phyloP scores from a whole-genome alignment of 1,140 invertebrate species.

The Euwallacea similis region DNA sequence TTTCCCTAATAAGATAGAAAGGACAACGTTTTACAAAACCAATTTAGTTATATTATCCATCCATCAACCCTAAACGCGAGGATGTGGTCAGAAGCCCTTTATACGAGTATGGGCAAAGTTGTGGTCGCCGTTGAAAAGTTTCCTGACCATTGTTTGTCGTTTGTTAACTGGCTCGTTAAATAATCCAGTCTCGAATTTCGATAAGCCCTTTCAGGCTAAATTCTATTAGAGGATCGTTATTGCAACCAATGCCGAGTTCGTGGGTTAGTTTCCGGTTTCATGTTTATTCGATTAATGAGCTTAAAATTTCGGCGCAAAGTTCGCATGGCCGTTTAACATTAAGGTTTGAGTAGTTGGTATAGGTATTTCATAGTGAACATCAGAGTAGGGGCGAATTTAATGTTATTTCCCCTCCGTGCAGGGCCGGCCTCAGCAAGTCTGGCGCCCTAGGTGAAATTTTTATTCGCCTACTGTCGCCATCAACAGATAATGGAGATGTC shows the following conservation, averaged over 20 bases:
- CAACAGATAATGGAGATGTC: too few relatives aligned
- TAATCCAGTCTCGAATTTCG: slow-evolving; percentile 46
- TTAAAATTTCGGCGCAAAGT: slow-evolving; percentile 2
- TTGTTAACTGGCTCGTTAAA: slow-evolving; percentile 50
- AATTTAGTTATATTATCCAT: slow-evolving; percentile 12
- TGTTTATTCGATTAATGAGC: slow-evolving; percentile 32
- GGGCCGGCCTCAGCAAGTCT: too few relatives aligned
- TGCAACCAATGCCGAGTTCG: slow-evolving; percentile 20
- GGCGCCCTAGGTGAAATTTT: too few relatives aligned
- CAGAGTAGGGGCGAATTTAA: too few relatives aligned
- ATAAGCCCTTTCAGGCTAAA: slow-evolving; percentile 38
- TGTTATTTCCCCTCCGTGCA: too few relatives aligned
- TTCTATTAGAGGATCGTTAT: slow-evolving; percentile 41
- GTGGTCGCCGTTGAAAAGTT: slow-evolving; percentile 48
- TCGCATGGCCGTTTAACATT: too few relatives aligned
- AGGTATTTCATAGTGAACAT: too few relatives aligned
- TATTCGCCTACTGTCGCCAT: too few relatives aligned
- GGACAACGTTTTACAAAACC: neutral
- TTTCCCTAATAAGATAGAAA: too few relatives aligned
- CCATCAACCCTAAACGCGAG: slow-evolving; percentile 13
- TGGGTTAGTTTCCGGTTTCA: slow-evolving; percentile 36
- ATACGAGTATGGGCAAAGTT: slow-evolving; percentile 38
- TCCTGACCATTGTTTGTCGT: slow-evolving; percentile 49
- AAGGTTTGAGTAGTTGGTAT: too few relatives aligned
- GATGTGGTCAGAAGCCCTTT: slow-evolving; percentile 49